phyloP scores from a whole-genome alignment of 2,888 invertebrate genomes.

The Pocota personata region DNA sequence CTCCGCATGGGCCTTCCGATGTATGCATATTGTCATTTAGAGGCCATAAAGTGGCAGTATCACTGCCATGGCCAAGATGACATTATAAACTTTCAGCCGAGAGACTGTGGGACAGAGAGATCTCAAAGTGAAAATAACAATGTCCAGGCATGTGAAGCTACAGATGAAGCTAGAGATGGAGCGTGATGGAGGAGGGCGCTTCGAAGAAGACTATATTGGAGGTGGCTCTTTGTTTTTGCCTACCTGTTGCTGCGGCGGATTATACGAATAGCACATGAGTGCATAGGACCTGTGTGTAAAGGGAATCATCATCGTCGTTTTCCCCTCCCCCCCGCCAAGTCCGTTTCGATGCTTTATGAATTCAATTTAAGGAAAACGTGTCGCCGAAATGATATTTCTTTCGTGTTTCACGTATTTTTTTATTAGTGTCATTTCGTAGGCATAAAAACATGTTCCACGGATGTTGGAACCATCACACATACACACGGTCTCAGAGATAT shows the following conservation, averaged over 20 bases:
- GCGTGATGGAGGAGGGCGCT: conserved; percentile 65
- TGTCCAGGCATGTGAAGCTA: conserved; percentile 52
- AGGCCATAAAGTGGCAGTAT: conserved; percentile 73
- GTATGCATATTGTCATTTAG: conserved; percentile 65
- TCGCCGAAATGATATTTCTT: conserved; percentile 74
- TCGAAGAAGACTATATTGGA: background rate
- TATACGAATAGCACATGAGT: background rate
- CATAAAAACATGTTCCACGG: conserved; percentile 66
- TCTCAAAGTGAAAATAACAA: conserved; percentile 71
- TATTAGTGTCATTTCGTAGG: conserved; percentile 73
- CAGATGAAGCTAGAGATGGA: conserved; percentile 28
- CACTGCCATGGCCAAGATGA: conserved; percentile 72
- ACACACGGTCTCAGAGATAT: conserved; percentile 14
- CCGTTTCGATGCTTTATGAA: conserved; percentile 69
- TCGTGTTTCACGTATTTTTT: conserved; percentile 74
- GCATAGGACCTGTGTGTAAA: background rate
- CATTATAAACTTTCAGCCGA: conserved; percentile 71
- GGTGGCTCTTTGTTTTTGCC: conserved; percentile 38
- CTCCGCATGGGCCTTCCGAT: conserved; percentile 27
- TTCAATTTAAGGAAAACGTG: conserved; percentile 75
- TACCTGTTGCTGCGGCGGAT: conserved; percentile 57
- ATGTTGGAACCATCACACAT: conserved; percentile 36
- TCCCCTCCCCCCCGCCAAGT: background rate
- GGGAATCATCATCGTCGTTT: conserved; percentile 35
- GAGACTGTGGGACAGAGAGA: conserved; percentile 45